Conservation (phyloP, 2,113 vertebrate genomes). For the Notiomystis cincta region DNA sequence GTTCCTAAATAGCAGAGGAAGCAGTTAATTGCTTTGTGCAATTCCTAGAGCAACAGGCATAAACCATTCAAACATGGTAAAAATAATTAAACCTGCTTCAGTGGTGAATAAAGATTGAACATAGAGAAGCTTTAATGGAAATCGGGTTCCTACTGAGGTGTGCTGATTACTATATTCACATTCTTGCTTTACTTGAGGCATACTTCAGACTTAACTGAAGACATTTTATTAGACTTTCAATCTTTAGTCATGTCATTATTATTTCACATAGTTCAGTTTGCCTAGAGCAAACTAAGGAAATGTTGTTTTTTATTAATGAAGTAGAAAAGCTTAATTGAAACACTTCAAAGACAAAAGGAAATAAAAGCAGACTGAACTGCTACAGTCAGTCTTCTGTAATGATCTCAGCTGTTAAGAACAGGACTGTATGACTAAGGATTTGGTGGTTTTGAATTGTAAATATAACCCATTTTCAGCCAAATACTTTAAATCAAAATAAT, state of each 20-base stretch:
- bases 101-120: not conserved
- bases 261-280: not conserved
- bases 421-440: not conserved
- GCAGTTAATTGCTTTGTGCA: not conserved
- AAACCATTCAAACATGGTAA: not conserved
- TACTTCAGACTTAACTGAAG: not conserved
- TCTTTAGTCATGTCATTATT: not conserved
- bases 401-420: not conserved
- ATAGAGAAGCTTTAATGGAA: not conserved
- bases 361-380: not conserved
- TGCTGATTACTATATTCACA: not conserved
- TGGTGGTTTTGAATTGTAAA: not conserved
- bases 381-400: not conserved
- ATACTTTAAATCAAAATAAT: not conserved
- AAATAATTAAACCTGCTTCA: conserved; percentile 10
- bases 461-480: not conserved
- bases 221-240: not conserved
- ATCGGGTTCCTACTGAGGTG: not conserved
- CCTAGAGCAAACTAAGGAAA: not conserved
- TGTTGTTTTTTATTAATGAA: not conserved
- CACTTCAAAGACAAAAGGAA: conserved; percentile 4
- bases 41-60: not conserved
- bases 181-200: not conserved
- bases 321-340: not conserved
- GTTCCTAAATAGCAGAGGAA: not conserved